Base-by-base conservation (phyloP, 2,797 vertebrate genomes). In the Lagodon rhomboides region DNA sequence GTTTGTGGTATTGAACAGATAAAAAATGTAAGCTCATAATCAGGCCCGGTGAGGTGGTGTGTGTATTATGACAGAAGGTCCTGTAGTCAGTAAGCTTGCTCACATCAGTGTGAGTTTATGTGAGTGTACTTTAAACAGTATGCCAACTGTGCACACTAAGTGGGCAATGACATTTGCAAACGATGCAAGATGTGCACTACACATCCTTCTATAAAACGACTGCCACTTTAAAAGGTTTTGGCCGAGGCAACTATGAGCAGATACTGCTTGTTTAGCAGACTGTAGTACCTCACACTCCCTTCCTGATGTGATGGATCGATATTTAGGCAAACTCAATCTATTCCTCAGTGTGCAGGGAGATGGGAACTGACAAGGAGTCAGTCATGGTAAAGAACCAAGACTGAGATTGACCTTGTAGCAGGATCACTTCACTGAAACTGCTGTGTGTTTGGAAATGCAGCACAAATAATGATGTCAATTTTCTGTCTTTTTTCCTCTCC, bases 251-350 rank as follows among this genome's bases (percentile, higher is more conserved):
- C 41, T 25, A 20, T 41, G n/a, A 72, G 78, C 54, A 47, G 49
- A 82, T 55, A 49, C n/a, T 67, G 79, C 78, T 76, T 41, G 65
- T 83, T 80, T 50, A 87, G 73, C 79, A 80, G 78, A 75, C 55
- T 49, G 56, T 25, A 66, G 83, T 75, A 80, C 67, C 84, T 90
- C 79, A 81, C 58, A 47, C 77, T 53, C 50, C 43, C 68, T 62
- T 34, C 17, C 65, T 44, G 68, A 68, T 80, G 71, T 78, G 82
- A 62, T 58, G 61, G 76, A 80, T 87, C 60, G 16, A 84, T 86
- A 77, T 64, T 43, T 68, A 61, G 67, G 20, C 47, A 23, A 73
- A 83, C 73, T 54, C 72, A 44, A 74, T 76, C 55, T 65, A 18
- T 47, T 64, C 30, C 55, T 46, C 55, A 53, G 22, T 0, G 18